Percentiles rank a stretch among this genome's conserved stretches.
These are phyloP conservation scores for Orthonevra nobilis DNA, from an alignment of 2,888 invertebrate genomes.

Conservation along the genomic window DNA sequence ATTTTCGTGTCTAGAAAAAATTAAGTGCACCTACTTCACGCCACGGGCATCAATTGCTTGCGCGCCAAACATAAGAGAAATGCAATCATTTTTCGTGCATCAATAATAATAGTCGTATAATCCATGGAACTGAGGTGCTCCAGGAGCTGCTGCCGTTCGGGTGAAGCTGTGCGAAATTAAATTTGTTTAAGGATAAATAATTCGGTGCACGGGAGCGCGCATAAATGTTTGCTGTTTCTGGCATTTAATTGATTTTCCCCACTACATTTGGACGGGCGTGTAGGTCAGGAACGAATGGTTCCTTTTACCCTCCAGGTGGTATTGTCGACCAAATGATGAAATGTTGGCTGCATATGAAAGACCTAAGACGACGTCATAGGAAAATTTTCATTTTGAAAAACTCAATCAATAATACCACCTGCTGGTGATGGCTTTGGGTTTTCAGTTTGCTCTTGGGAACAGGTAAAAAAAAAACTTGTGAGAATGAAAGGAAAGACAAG, in stretches of 20 bases:
- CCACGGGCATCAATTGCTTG: slow-evolving; percentile 48
- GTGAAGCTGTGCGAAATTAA: slow-evolving; percentile 31
- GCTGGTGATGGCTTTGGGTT: slow-evolving; percentile 34
- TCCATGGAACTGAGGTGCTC: background rate
- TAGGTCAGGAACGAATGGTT: background rate
- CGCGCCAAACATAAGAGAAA: slow-evolving; percentile 28
- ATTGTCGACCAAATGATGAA: too few relatives aligned
- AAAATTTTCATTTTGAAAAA: slow-evolving; percentile 11
- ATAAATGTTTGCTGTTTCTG: background rate
- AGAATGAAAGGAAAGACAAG: too few relatives aligned
- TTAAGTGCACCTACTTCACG: background rate
- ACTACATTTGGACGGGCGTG: background rate
- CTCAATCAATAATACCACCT: slow-evolving; percentile 15
- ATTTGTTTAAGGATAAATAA: slow-evolving; percentile 42
- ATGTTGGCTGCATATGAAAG: too few relatives aligned
- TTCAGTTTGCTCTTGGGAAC: slow-evolving; percentile 17
- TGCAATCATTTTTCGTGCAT: slow-evolving; percentile 64
- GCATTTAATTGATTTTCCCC: slow-evolving; percentile 47
- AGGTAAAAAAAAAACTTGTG: background rate
- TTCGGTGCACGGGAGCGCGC: slow-evolving; percentile 32
- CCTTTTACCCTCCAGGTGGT: too few relatives aligned
- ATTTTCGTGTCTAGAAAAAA: background rate
- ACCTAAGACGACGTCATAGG: too few relatives aligned
- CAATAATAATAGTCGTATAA: too few relatives aligned
- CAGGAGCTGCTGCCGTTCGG: background rate